Conservation (phyloP, 2,888 invertebrate species). For the Tryphoninae sp. region DNA sequence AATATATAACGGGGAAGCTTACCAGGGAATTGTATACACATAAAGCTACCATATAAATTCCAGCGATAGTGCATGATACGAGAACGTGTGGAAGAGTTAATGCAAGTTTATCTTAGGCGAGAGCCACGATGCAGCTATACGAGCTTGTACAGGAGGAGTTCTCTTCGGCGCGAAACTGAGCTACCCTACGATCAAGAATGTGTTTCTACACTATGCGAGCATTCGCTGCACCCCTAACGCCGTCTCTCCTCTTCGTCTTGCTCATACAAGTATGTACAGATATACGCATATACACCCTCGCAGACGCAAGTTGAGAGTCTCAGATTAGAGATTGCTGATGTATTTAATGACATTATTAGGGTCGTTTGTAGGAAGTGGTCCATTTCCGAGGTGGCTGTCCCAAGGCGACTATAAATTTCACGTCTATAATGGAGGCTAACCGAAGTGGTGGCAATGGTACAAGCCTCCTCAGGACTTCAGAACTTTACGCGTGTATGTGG, state of each 20-base stretch:
- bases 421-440: slow-evolving; percentile 76
- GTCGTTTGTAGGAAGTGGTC: slow-evolving; percentile 74
- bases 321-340: slow-evolving; percentile 77
- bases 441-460: slow-evolving; percentile 63
- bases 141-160: background rate
- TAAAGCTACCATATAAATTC: slow-evolving; percentile 35
- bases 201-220: background rate
- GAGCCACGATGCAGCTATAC: background rate
- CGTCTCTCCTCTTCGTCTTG: background rate
- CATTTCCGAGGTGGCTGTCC: slow-evolving; percentile 75
- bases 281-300: background rate
- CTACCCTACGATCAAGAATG: background rate
- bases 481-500: background rate
- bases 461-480: slow-evolving; percentile 38
- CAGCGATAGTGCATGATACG: slow-evolving; percentile 46
- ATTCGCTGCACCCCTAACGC: background rate
- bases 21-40: slow-evolving; percentile 13
- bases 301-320: slow-evolving; percentile 54
- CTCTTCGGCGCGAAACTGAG: background rate
- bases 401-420: slow-evolving; percentile 76
- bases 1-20: background rate
- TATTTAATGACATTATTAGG: slow-evolving; percentile 79
- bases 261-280: background rate
- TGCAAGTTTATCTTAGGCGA: slow-evolving; percentile 33
- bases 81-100: slow-evolving; percentile 43